Percentiles rank a stretch among this genome's conserved stretches.
These are phyloP conservation scores for Catharus fuscescens DNA, from an alignment of 2,113 vertebrate species.

Conservation along the genomic window DNA sequence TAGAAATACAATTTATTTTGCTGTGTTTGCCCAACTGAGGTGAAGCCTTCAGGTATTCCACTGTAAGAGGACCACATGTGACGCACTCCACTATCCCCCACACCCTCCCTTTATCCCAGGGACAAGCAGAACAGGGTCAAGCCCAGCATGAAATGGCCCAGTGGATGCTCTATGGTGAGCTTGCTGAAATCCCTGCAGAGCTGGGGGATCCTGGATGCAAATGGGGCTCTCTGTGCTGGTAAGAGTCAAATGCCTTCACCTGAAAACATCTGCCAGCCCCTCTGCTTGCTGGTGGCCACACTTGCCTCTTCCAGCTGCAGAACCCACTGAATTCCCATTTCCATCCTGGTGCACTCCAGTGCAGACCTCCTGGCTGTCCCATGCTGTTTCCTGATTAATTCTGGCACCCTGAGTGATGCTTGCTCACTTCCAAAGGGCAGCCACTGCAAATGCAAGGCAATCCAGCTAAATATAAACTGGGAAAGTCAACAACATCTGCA, in stretches of 20 bases:
- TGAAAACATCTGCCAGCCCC: not conserved
- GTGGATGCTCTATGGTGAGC: not conserved
- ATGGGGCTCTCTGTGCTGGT: fast-evolving
- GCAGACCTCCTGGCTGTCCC: not conserved
- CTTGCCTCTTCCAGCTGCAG: not conserved
- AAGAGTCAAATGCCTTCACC: not conserved
- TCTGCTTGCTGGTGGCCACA: not conserved
- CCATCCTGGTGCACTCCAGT: too few relatives aligned
- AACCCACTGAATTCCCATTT: not conserved
- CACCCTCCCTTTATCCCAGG: not conserved
- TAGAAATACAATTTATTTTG: not conserved
- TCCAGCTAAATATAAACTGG: not conserved
- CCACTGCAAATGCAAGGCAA: not conserved
- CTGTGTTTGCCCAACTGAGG: not conserved
- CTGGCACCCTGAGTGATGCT: fast-evolving
- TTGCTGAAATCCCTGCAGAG: not conserved
- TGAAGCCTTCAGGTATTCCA: not conserved
- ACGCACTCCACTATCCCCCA: not conserved
- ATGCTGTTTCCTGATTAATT: not conserved
- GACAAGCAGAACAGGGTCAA: not conserved
- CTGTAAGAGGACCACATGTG: not conserved
- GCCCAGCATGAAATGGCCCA: not conserved
- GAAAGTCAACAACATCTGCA: not conserved
- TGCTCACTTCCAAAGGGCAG: not conserved
- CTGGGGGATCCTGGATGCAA: not conserved